Percentiles rank a stretch among this genome's conserved stretches.
phyloP scores from a whole-genome alignment of 2,888 invertebrate genomes.

The Ochropleura leucogaster region DNA sequence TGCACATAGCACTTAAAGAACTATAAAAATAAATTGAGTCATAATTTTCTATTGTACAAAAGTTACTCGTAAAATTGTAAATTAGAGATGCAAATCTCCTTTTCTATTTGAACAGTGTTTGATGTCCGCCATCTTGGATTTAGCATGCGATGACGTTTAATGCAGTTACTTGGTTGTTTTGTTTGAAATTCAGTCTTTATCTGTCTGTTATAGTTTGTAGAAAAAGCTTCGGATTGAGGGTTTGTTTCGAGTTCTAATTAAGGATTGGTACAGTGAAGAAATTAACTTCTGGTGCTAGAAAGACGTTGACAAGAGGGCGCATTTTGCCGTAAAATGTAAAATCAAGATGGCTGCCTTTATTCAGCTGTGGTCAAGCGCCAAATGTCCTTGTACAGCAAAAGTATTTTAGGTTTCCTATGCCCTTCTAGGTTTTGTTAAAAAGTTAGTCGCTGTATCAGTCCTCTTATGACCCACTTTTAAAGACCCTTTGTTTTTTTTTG shows the following conservation, averaged over 20 bases:
- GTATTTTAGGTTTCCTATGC: neutral
- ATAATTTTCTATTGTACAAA: slow-evolving; percentile 28
- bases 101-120: slow-evolving; percentile 49
- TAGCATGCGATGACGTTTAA: slow-evolving; percentile 56
- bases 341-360: neutral
- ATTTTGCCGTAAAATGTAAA: no score
- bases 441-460: neutral
- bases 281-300: no score
- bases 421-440: neutral
- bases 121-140: slow-evolving; percentile 58
- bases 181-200: neutral
- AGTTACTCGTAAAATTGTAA: slow-evolving; percentile 38
- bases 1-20: slow-evolving; percentile 6
- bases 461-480: neutral
- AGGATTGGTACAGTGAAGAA: no score
- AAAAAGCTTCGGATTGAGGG: neutral
- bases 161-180: slow-evolving; percentile 41
- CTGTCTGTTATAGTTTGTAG: no score
- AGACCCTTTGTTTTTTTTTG: no score
- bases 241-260: neutral
- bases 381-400: neutral
- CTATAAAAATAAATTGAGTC: slow-evolving; percentile 34
- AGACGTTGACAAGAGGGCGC: neutral
- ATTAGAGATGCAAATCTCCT: slow-evolving; percentile 49
- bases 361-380: neutral